Conservation (phyloP, 2,888 invertebrate genomes). For the Tinea semifulvella region DNA sequence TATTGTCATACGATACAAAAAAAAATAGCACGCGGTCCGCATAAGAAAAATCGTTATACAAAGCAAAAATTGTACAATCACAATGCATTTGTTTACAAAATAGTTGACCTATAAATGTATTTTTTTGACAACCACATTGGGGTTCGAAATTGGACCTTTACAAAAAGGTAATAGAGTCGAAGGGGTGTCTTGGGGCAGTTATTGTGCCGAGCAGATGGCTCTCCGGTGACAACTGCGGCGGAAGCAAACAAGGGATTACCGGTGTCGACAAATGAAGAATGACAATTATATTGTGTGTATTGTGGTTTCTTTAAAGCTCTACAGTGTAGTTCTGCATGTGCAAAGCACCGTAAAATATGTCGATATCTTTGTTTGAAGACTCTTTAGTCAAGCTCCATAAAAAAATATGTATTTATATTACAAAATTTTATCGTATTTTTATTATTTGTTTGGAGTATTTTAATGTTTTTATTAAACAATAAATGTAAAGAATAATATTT, state of each 20-base stretch:
- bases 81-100: slow-evolving; percentile 41
- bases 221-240: slow-evolving; percentile 1
- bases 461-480: no score
- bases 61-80: slow-evolving; percentile 23
- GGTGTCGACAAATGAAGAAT: slow-evolving; percentile 55
- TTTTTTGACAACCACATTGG: neutral
- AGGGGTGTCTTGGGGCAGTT: neutral
- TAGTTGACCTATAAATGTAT: slow-evolving; percentile 48
- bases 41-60: slow-evolving; percentile 1
- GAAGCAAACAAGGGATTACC: slow-evolving; percentile 13
- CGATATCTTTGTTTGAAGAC: no score
- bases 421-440: no score
- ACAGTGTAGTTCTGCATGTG: no score
- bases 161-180: neutral
- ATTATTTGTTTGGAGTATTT: no score
- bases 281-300: slow-evolving; percentile 53
- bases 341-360: no score
- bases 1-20: no score
- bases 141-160: slow-evolving; percentile 2
- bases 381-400: no score
- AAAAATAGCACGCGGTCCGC: no score
- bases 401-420: no score
- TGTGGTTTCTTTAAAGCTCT: slow-evolving; percentile 9
- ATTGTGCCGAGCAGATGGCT: slow-evolving; percentile 17
- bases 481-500: no score